Evolutionary conservation across 2,888 invertebrate species (phyloP).

Genomic region (Meliscaeva auricollis): DNA sequence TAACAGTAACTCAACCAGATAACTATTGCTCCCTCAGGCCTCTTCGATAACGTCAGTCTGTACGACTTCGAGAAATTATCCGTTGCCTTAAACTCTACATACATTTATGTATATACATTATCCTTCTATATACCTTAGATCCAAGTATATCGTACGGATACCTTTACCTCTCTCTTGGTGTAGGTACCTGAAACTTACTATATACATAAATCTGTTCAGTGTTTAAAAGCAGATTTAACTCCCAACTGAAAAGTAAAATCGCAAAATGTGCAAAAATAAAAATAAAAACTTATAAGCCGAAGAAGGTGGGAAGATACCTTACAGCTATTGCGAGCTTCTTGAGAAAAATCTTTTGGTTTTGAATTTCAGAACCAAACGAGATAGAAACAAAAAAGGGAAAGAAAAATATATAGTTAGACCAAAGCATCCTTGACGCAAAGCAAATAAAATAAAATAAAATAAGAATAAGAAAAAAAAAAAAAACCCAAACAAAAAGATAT

Average conservation of each 20-base stretch:
- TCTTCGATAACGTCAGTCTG: constrained; percentile 61
- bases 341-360: constrained; percentile 28
- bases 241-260: constrained; percentile 62
- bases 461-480: neutral
- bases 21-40: constrained; percentile 74
- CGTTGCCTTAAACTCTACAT: constrained; percentile 23
- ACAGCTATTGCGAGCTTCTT: constrained; percentile 50
- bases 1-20: constrained; percentile 69
- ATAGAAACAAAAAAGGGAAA: constrained; percentile 1
- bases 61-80: constrained; percentile 56
- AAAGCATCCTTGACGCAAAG: constrained; percentile 24
- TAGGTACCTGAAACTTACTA: neutral
- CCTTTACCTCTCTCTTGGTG: neutral
- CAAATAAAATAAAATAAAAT: constrained; percentile 22
- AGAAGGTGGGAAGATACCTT: constrained; percentile 50
- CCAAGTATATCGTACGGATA: no score
- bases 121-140: neutral
- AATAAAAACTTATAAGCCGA: constrained; percentile 46
- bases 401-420: constrained; percentile 1
- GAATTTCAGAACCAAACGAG: constrained; percentile 12
- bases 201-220: constrained; percentile 49
- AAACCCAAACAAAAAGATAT: constrained; percentile 35
- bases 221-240: constrained; percentile 40
- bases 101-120: neutral
- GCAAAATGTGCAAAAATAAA: constrained; percentile 34